phyloP scores from a whole-genome alignment of 2,888 invertebrate species.

The Athetis lepigone region DNA sequence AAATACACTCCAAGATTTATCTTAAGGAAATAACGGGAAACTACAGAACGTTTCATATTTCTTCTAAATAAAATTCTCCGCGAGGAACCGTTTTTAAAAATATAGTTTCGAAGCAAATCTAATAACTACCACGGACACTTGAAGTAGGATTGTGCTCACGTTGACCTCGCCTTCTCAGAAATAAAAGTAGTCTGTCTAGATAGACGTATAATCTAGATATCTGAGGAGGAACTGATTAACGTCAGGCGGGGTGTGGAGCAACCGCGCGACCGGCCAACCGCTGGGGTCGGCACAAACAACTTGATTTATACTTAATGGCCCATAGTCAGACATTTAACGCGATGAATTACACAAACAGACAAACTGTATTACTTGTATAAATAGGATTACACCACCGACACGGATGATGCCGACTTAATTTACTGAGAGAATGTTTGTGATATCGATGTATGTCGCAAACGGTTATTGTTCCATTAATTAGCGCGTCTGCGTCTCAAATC shows the following conservation, averaged over 20 bases:
- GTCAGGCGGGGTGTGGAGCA: constrained; percentile 74
- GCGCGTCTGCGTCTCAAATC: constrained; percentile 66
- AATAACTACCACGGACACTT: constrained; percentile 73
- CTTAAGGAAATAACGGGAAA: constrained; percentile 43
- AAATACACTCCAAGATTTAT: constrained; percentile 32
- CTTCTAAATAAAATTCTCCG: constrained; percentile 60
- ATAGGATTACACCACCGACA: constrained; percentile 62
- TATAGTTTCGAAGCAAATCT: constrained; percentile 71
- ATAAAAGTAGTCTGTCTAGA: constrained; percentile 76
- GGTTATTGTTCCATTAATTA: constrained; percentile 69
- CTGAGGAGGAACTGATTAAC: constrained; percentile 84
- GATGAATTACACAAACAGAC: constrained; percentile 78
- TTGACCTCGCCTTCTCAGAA: constrained; percentile 72
- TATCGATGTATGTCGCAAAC: constrained; percentile 45
- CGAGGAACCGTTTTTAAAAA: constrained; percentile 64
- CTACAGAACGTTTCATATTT: constrained; percentile 59
- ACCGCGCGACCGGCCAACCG: constrained; percentile 56
- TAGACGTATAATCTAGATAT: constrained; percentile 79
- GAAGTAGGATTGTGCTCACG: constrained; percentile 72
- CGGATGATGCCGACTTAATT: constrained; percentile 50
- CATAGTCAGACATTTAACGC: constrained; percentile 80
- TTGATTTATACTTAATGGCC: constrained; percentile 87
- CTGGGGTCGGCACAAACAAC: constrained; percentile 77
- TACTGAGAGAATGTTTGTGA: constrained; percentile 37
- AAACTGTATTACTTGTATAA: constrained; percentile 61